Conservation (phyloP, 2,797 vertebrate genomes). For the Naso thynnoides region DNA sequence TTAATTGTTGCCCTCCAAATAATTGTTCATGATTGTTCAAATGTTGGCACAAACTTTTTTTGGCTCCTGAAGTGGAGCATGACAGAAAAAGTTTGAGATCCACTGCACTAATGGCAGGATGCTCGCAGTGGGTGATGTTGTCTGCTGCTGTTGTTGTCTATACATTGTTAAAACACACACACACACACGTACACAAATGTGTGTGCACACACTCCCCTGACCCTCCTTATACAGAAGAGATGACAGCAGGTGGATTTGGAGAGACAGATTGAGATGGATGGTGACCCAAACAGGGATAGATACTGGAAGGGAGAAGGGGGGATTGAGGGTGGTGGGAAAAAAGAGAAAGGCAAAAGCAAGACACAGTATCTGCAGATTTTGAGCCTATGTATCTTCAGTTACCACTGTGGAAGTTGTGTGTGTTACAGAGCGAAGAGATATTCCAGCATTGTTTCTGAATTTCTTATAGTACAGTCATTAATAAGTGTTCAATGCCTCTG, state of each 20-base stretch:
- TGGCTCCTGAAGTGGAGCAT: too few relatives aligned
- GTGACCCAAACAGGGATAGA: constrained; percentile 46
- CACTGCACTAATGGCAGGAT: neutral
- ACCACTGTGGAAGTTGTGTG: constrained; percentile 9
- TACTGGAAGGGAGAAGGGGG: neutral
- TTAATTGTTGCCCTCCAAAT: too few relatives aligned
- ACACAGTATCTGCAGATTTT: neutral
- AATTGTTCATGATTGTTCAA: too few relatives aligned
- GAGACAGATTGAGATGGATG: constrained; percentile 66
- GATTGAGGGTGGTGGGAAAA: constrained; percentile 8
- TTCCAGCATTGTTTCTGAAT: constrained; percentile 12
- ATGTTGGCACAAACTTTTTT: too few relatives aligned
- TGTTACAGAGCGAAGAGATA: neutral
- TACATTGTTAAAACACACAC: constrained; percentile 40
- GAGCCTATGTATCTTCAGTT: neutral
- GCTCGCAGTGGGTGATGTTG: neutral
- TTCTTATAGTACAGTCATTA: neutral
- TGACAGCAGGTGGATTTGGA: constrained; percentile 48
- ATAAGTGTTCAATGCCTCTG: constrained; percentile 28
- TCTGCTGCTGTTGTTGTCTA: constrained; percentile 2
- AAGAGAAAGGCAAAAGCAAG: neutral
- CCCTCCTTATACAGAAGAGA: constrained; percentile 46
- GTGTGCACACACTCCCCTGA: constrained; percentile 42
- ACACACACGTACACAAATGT: neutral
- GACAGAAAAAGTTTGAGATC: too few relatives aligned